Evolutionary conservation across 2,797 vertebrate genomes (phyloP), one percentile per base, ranked within the genome.

Genomic region (Acanthiza pusilla): DNA sequence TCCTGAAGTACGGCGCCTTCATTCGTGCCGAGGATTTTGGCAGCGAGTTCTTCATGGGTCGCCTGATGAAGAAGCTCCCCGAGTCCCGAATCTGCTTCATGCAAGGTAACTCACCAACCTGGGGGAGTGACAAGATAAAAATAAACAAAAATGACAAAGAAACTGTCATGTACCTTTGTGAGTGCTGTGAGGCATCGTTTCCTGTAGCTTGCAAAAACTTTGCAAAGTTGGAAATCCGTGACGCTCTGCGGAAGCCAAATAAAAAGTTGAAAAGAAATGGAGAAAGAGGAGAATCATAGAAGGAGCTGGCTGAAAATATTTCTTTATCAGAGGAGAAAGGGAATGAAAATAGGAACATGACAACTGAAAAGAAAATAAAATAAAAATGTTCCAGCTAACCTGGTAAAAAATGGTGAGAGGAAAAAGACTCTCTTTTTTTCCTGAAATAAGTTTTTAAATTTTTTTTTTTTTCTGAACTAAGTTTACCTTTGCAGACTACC

Each of bases 11-110:
- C 0, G 98, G 98, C 0, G 97, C 97, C 74, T 98, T 97, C 94
- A 94, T 98, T 57, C 98, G 95, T 4, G 85, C 97, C 0, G 98
- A 98, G 85, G 94, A 98, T 90, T 98, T 98, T 17, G 98, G 98
- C 79, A 98, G 98, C 0, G 95, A 98, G 86, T 98, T 98, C 95
- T 98, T 97, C 97, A 98, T 98, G 98, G 98, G 98, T 22, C 96
- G 97, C 9, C 75, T 98, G 94, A 98, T 98, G 97, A 98, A 97
- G 96, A 98, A 97, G 92, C 94, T 97, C n/a, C 98, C 98, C 0
- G 98, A 98, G 72, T 98, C 97, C 4, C 96, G 96, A n/a, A 98
- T 98, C 65, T 98, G 98, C 89, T 98, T 98, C 96, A 96, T 98
- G 97, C 96, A 98, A 97, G 98, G 98, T 98, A 85, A 97, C 45